Evolutionary conservation across 2,888 invertebrate species (phyloP), one percentile per base, ranked within the genome.

Genomic region (Apamea epomidion): DNA sequence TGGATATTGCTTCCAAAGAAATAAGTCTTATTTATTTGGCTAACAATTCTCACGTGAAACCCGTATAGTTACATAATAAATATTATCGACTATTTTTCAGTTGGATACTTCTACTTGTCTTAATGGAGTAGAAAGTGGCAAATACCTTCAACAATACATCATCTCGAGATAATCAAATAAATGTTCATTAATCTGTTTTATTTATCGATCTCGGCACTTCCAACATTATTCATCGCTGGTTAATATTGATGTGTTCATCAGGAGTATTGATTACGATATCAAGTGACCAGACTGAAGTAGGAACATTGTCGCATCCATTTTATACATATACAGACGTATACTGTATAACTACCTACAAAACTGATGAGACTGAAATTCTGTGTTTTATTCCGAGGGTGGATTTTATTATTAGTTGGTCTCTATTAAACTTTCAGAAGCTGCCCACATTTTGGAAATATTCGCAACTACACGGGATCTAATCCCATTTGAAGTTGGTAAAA

Each of bases 191-290:
- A 54, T 65, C 14, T 42, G 48, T 64, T 72, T 64, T 78, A 74
- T 83, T 74, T 84, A 54, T 83, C 45, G 58, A 83, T 70, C 65
- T n/a, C 68, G 21, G n/a, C 18, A 21, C 45, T 69, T 62, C 62
- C 32, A 51, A 8, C 12, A n/a, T 64, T 74, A 67, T 70, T 78
- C 29, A 83, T 54, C 21, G 4, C 65, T 64, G 25, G 14, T 68
- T 62, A 74, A 71, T 83, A 83, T 83, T 67, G 51, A 83, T 78
- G 69, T 83, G 62, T 62, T 62, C 62, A 62, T 78, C 2, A 64
- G 29, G 25, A 74, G 70, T 68, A 79, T 74, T 67, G 54, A 74
- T 83, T 78, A 68, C 70, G 37, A 79, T 67, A 64, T 72, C 21
- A 58, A 68, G 16, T 74, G 12, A 21, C 58, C 51, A 37, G 25